These are phyloP conservation scores for Tenthredo mesomela DNA, from an alignment of 2,888 invertebrate genomes.

Conservation along the genomic window DNA sequence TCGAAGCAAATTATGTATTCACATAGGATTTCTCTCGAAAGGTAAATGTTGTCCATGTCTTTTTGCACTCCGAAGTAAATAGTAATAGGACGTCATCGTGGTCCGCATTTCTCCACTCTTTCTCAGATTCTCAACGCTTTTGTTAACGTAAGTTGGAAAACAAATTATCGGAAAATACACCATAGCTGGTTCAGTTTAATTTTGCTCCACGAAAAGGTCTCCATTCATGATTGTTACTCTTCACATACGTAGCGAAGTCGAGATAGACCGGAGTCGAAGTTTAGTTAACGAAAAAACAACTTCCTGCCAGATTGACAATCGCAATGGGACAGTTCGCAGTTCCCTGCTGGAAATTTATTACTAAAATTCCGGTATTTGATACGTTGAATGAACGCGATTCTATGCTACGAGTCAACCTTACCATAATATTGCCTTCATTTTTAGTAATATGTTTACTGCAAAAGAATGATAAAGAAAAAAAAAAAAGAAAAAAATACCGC, in stretches of 20 bases:
- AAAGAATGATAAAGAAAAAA: not conserved
- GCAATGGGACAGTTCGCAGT: not conserved
- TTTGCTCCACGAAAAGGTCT: not conserved
- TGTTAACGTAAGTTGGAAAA: not conserved
- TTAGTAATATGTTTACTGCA: not conserved
- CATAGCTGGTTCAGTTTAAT: not conserved
- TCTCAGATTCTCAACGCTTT: not conserved
- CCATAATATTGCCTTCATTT: not conserved
- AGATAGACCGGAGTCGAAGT: not conserved
- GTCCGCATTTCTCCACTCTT: not conserved
- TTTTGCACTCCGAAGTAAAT: not conserved
- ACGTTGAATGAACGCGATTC: not conserved
- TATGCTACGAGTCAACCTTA: not conserved
- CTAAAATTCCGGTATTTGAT: not conserved
- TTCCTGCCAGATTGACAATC: not conserved
- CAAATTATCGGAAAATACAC: slow-evolving; percentile 2
- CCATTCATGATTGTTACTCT: not conserved
- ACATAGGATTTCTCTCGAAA: not conserved
- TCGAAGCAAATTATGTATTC: not conserved
- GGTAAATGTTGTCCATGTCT: not conserved
- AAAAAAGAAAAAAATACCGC: not conserved
- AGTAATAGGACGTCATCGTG: not conserved
- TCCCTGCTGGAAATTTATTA: not conserved
- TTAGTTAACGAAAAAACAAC: not conserved
- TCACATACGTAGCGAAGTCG: not conserved